Conservation (phyloP, 2,888 invertebrate species). For the Caenorhabditis afra region DNA sequence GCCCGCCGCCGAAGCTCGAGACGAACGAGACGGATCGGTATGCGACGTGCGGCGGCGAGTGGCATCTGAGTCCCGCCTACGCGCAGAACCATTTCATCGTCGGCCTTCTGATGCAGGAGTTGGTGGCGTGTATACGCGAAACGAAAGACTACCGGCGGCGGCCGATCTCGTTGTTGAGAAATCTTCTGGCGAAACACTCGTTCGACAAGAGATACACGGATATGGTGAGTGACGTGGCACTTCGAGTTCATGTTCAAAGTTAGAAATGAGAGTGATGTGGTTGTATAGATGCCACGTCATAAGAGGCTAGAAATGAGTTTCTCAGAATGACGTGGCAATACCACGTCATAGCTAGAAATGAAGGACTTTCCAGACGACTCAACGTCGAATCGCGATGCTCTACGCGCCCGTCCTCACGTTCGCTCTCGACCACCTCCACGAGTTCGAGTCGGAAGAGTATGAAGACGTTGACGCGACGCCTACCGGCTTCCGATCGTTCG, state of each 20-base stretch:
- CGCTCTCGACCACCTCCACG: constrained; percentile 90
- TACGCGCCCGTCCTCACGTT: constrained; percentile 94
- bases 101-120: constrained; percentile 91
- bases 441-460: constrained; percentile 82
- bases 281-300: too few species aligned
- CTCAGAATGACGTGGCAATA: too few species aligned
- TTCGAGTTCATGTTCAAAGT: too few species aligned
- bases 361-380: constrained; percentile 69
- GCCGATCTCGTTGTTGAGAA: constrained; percentile 88
- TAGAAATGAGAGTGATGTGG: too few species aligned
- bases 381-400: constrained; percentile 87
- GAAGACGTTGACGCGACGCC: constrained; percentile 60
- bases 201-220: constrained; percentile 92
- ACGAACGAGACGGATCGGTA: constrained; percentile 73
- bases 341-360: too few species aligned
- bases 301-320: too few species aligned
- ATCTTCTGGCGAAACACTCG: constrained; percentile 93
- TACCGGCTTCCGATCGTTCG: constrained; percentile 48
- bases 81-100: constrained; percentile 93
- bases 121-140: constrained; percentile 90
- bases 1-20: constrained; percentile 62
- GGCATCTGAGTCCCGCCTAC: constrained; percentile 87
- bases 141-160: constrained; percentile 88
- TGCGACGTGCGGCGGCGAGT: constrained; percentile 80
- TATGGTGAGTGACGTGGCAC: constrained; percentile 83